Base-by-base conservation (phyloP, 2,113 vertebrate species). In the Halcyon malimbica region DNA sequence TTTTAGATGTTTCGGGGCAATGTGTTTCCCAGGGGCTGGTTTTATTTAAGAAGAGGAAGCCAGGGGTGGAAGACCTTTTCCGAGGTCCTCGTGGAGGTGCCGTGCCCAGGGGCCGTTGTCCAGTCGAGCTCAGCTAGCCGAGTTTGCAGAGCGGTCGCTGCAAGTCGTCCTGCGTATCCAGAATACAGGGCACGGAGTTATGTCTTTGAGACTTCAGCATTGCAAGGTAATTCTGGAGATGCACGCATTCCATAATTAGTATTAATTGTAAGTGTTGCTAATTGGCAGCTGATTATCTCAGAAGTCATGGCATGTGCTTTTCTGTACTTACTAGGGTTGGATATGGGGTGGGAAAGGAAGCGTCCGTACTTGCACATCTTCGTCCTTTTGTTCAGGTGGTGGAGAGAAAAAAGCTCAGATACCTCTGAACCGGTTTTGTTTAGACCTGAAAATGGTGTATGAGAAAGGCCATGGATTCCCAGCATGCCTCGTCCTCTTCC, bases 101-200 rank as follows among this genome's bases (percentile, higher is more conserved):
- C 16, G 2, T 59, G 19, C n/a, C 23, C 1, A 3, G 16, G 24
- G 37, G 25, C n/a, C 2, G 5, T 0, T 2, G 4, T 41, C 37
- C 39, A 17, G 16, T 12, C 21, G 54, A 87, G 8, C 33, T 7
- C 37, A 46, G n/a, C 64, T 39, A 26, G 39, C 4, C 0, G 0
- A 12, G 14, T 56, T 68, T 15, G 5, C 65, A n/a, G 13, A 6
- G 29, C 0, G 0, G 44, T 35, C 59, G 10, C 33, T 19, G 6
- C 33, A 48, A 42, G 26, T 24, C 14, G 28, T 41, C 23, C 13
- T 60, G 39, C 50, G 9, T 5, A n/a, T 57, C 28, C 59, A 70
- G 46, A 79, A 53, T 70, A 29, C 35, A 20, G n/a, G 76, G 53
- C 65, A 29, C n/a, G 20, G n/a, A 64, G 28, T 63, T 44, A 31